phyloP scores from a whole-genome alignment of 2,797 vertebrate species.

The Pelobates cultripes region DNA sequence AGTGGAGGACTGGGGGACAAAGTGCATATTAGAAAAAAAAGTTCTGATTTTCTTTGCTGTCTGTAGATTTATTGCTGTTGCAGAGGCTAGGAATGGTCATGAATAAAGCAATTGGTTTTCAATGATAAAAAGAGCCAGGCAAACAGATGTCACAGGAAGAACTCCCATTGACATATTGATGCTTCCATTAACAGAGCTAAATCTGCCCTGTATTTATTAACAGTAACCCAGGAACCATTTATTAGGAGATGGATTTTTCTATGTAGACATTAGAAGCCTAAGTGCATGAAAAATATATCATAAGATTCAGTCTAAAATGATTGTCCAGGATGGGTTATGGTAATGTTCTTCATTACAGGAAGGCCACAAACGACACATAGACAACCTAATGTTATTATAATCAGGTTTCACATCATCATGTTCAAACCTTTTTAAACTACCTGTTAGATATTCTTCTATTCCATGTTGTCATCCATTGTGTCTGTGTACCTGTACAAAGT shows the following conservation, averaged over 20 bases:
- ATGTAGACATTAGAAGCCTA: constrained; percentile 38
- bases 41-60: not conserved
- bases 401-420: constrained; percentile 10
- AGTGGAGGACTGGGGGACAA: not conserved
- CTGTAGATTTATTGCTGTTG: constrained; percentile 2
- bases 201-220: constrained; percentile 40
- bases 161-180: constrained; percentile 40
- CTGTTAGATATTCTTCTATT: not conserved
- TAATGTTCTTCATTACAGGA: constrained; percentile 21
- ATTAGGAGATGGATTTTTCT: constrained; percentile 51
- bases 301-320: constrained; percentile 26
- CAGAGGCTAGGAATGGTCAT: not conserved
- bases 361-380: not conserved
- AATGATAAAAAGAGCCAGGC: constrained; percentile 1
- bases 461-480: not conserved
- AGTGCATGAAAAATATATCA: constrained; percentile 35
- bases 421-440: not conserved
- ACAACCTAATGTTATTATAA: constrained; percentile 13
- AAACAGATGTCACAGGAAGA: constrained; percentile 25
- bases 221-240: constrained; percentile 42
- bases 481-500: no score
- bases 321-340: constrained; percentile 16
- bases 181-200: constrained; percentile 39
- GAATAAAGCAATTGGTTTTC: not conserved
- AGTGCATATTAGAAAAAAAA: not conserved